Base-by-base conservation (phyloP, 2,888 invertebrate species). In the Argyresthia albistria region DNA sequence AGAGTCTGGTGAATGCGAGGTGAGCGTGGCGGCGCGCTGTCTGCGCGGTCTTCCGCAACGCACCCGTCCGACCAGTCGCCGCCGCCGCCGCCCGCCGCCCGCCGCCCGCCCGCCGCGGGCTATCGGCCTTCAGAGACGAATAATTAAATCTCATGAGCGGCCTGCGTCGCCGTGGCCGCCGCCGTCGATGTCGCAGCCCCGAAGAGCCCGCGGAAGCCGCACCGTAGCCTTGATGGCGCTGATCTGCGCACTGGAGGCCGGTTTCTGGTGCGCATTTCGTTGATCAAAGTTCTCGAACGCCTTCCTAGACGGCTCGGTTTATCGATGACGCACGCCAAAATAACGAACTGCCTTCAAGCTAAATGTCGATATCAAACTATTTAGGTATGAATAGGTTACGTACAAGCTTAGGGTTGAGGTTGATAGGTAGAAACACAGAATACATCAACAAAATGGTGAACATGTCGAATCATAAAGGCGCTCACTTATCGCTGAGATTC, bases 11-110 rank as follows among this genome's bases (percentile, higher is more conserved):
- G 70, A 66, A 71, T 65, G 68, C 67, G 76, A 70, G 70, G 76
- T 75, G 70, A 67, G 60, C 74, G 69, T 77, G 86, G 84, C 86
- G 86, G 83, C 86, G 83, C 84, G 87, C 86, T 79, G 86, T 84
- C 86, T 84, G 81, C 76, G 70, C 74, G 70, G 69, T 77, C 80
- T 79, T 81, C 82, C 82, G 83, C 80, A 74, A 70, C 77, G 76
- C 86, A 83, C 86, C 81, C 80, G 87, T 84, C 78, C 65, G 77
- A 86, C 86, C 81, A 84, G 86, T 86, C 84, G 80, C 79, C 70
- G 74, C 76, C 74, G 71, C 77, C 84, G 81, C 79, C 70, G 74
- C 76, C 25, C 25, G 25, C 76, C 74, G 71, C 78, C 46, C 46
- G 80, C 75, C 77, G 80, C 77, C 74, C 70, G 77, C 76, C 76